phyloP scores from a whole-genome alignment of 2,888 invertebrate species.

The Nasonia oneida region DNA sequence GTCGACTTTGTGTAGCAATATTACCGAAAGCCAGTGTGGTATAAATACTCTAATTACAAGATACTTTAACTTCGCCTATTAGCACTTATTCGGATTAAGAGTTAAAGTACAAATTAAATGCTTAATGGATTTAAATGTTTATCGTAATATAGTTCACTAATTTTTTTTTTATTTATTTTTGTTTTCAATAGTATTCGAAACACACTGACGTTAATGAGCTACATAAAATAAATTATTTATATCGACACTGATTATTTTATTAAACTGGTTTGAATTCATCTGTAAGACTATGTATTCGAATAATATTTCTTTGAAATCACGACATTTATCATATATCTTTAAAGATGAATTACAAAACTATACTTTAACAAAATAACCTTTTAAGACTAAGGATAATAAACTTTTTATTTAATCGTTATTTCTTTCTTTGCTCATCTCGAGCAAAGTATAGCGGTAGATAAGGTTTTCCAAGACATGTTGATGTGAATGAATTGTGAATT shows the following conservation, averaged over 20 bases:
- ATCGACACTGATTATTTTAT: conserved; percentile 56
- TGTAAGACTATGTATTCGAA: conserved; percentile 27
- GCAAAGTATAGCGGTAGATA: conserved; percentile 41
- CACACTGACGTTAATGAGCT: conserved; percentile 52
- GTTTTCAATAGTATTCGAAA: conserved; percentile 32
- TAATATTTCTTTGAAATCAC: conserved; percentile 21
- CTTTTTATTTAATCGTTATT: conserved; percentile 50
- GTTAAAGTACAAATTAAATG: conserved; percentile 7
- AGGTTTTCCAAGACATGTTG: conserved; percentile 51
- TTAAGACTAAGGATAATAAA: conserved; percentile 54
- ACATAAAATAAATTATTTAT: conserved; percentile 56
- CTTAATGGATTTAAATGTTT: conserved; percentile 29
- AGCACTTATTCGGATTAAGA: conserved; percentile 1
- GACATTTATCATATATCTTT: conserved; percentile 26
- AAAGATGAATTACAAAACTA: conserved; percentile 49
- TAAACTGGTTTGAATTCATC: conserved; percentile 50
- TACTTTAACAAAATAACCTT: conserved; percentile 49
- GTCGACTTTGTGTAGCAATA: conserved; percentile 45
- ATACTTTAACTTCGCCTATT: conserved; percentile 35
- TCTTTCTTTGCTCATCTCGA: conserved; percentile 45
- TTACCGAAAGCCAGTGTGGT: conserved; percentile 49
- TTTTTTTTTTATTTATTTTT: background rate
- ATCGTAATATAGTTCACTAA: conserved; percentile 20
- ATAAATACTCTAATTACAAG: conserved; percentile 41
- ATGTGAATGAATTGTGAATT: conserved; percentile 56